phyloP scores from a whole-genome alignment of 2,113 vertebrate species.

The Sarotherodon lohbergeri region DNA sequence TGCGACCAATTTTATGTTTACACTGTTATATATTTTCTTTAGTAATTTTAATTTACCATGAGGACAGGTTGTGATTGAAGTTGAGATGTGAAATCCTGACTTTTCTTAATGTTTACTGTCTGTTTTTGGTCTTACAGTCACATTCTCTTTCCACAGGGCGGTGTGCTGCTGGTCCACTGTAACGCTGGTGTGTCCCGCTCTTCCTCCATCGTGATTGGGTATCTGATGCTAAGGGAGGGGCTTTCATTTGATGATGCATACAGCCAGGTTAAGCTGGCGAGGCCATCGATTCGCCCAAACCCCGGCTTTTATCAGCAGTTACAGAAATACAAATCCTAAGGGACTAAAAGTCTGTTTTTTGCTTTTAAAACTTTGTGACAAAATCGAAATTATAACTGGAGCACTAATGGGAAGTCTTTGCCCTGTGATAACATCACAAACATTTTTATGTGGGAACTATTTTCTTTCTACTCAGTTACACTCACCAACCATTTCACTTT shows the following conservation, averaged over 20 bases:
- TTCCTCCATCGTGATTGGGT: slow-evolving; percentile 83
- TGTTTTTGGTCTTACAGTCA: not conserved
- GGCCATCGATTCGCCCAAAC: slow-evolving; percentile 84
- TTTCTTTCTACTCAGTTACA: not conserved
- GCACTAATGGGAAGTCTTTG: not conserved
- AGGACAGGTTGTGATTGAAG: not conserved
- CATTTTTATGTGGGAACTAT: not conserved
- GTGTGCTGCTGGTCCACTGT: slow-evolving; percentile 89
- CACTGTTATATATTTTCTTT: not conserved
- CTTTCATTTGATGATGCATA: slow-evolving; percentile 82
- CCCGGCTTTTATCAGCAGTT: slow-evolving; percentile 87
- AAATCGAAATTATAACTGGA: not conserved
- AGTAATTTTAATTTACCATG: not conserved
- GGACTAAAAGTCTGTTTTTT: not conserved
- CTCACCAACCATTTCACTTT: not conserved
- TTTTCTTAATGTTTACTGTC: not conserved
- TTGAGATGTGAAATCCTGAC: fast-evolving
- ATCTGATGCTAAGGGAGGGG: slow-evolving; percentile 84
- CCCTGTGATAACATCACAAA: not conserved
- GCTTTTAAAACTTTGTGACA: not conserved
- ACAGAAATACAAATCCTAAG: slow-evolving; percentile 75
- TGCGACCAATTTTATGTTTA: not conserved
- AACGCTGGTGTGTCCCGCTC: slow-evolving; percentile 94
- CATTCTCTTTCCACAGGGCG: slow-evolving; percentile 69
- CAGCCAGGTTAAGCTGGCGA: slow-evolving; percentile 81